Percentiles rank a stretch among this genome's conserved stretches.
Evolutionary conservation across 2,797 vertebrate genomes (phyloP).

Genomic region (Sciaenops ocellatus): DNA sequence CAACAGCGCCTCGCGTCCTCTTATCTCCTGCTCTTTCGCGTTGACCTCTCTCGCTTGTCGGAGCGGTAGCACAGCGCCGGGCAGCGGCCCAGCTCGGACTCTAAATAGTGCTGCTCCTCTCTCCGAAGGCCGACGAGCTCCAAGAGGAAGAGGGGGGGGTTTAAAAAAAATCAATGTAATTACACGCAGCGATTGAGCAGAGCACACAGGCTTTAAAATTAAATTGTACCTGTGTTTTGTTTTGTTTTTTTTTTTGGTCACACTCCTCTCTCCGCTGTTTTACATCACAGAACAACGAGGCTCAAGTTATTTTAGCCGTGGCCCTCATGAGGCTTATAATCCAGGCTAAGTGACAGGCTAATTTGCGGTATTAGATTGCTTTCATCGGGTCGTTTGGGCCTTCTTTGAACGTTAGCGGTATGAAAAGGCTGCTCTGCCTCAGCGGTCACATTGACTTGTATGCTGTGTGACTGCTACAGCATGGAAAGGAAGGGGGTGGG

Average conservation of each 20-base stretch:
- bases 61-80: not conserved
- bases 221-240: constrained; percentile 52
- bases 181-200: constrained; percentile 53
- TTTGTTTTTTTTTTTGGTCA: constrained; percentile 2
- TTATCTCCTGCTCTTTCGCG: constrained; percentile 41
- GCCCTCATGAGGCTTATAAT: constrained; percentile 75
- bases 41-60: constrained; percentile 26
- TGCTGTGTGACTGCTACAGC: constrained; percentile 38
- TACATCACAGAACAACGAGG: constrained; percentile 66
- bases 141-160: not conserved
- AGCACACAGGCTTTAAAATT: constrained; percentile 53
- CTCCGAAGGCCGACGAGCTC: constrained; percentile 11
- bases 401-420: constrained; percentile 62
- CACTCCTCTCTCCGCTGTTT: constrained; percentile 41
- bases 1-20: constrained; percentile 38
- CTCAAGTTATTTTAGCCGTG: constrained; percentile 72
- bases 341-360: constrained; percentile 82
- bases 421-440: constrained; percentile 69
- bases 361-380: constrained; percentile 83
- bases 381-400: constrained; percentile 71
- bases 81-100: not conserved
- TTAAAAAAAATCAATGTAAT: constrained; percentile 60
- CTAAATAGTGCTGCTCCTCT: constrained; percentile 22
- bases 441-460: constrained; percentile 65
- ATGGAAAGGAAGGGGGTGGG: not conserved